Conservation (phyloP, 2,113 vertebrate genomes). For the Mobula birostris region DNA sequence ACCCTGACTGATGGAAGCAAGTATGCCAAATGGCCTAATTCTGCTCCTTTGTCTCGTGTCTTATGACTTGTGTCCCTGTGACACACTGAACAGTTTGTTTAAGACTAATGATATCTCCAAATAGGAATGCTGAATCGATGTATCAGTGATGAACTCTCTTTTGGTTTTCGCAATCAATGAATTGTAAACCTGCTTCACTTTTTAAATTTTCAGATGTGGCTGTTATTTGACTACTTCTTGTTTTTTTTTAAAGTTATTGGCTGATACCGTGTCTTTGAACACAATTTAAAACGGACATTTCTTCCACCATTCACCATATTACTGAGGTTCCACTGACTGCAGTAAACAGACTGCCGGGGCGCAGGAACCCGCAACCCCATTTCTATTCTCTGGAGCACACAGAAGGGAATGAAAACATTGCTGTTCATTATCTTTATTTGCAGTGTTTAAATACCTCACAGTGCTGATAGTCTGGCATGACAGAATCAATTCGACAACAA, state of each 20-base stretch:
- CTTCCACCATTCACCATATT: background rate
- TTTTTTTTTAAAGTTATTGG: background rate
- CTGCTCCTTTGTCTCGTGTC: too few species aligned
- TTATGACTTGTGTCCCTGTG: too few species aligned
- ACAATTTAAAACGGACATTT: background rate
- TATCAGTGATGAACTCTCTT: too few species aligned
- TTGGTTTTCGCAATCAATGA: background rate
- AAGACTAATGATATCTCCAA: background rate
- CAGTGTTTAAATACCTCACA: background rate
- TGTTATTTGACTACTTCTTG: background rate
- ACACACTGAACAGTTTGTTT: too few species aligned
- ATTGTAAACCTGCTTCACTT: background rate
- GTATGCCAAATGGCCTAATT: too few species aligned
- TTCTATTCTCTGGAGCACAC: background rate
- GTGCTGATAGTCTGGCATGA: background rate
- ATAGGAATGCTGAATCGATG: background rate
- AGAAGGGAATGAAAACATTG: background rate
- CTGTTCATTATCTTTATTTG: conserved; percentile 34
- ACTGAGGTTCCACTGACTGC: background rate
- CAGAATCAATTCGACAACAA: conserved; percentile 20
- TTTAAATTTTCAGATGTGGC: background rate
- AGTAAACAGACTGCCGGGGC: too few species aligned
- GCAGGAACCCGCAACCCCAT: too few species aligned
- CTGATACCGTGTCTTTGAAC: background rate
- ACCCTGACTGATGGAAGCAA: too few species aligned